phyloP scores from a whole-genome alignment of 2,113 vertebrate genomes.

The Zapus hudsonius region DNA sequence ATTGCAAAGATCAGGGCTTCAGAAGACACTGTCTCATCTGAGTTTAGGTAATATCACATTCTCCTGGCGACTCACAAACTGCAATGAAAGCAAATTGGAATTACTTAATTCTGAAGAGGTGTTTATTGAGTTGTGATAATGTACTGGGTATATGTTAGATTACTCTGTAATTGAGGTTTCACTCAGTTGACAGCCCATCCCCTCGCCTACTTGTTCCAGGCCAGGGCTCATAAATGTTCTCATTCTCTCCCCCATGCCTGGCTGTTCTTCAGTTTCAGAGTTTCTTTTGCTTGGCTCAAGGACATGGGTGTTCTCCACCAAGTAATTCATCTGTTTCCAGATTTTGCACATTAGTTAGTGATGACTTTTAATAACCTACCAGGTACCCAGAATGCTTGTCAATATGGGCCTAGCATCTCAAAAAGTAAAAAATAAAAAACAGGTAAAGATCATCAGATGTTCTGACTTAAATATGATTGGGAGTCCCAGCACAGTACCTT shows the following conservation, averaged over 20 bases:
- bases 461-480: background rate
- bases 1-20: slow-evolving; percentile 11
- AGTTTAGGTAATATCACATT: slow-evolving; percentile 64
- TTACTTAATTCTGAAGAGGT: slow-evolving; percentile 80
- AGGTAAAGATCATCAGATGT: background rate
- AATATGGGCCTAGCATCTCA: no score
- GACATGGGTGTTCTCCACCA: background rate
- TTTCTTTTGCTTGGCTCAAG: slow-evolving; percentile 21
- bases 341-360: background rate
- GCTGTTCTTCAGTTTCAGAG: no score
- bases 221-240: slow-evolving; percentile 27
- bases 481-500: no score
- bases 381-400: background rate
- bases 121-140: slow-evolving; percentile 82
- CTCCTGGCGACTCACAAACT: slow-evolving; percentile 20
- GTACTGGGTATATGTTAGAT: slow-evolving; percentile 77
- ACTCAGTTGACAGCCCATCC: slow-evolving; percentile 54
- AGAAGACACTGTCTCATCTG: slow-evolving; percentile 45
- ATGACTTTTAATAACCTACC: background rate
- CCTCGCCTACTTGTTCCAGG: slow-evolving; percentile 68
- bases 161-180: slow-evolving; percentile 79
- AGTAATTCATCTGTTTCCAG: background rate
- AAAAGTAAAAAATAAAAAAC: background rate
- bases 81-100: slow-evolving; percentile 78
- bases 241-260: fast-evolving